Evolutionary conservation across 2,113 vertebrate genomes (phyloP), one percentile per base, ranked within the genome.

Genomic region (Mungos mungo): DNA sequence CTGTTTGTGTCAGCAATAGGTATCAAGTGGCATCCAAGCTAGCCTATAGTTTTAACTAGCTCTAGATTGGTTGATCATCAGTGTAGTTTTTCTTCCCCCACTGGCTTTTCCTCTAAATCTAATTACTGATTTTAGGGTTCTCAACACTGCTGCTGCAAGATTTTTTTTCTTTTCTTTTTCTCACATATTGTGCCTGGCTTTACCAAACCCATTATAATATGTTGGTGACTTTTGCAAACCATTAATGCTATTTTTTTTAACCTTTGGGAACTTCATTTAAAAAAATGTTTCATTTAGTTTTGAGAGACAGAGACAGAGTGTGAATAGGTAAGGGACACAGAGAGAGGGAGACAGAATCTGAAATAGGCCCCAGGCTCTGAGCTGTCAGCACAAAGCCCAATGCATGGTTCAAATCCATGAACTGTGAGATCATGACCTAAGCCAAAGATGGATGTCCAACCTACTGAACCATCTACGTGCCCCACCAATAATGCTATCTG

Each of bases 51-150:
- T 88, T 93, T 86, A 98, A 97, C 38, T 68, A 88, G 60, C 13
- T 93, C 81, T 92, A 96, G 66, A 82, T 87, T 71, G 88, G n/a
- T 63, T 89, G 82, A 92, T 79, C 27, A 69, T 96, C 88, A 65
- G 47, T 52, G 35, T 72, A 60, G 66, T 79, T 95, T 94, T 69
- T 65, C 79, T 69, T 83, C 41, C 89, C 47, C 79, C 35, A 41
- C 31, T 54, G 33, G 27, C 13, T 93, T 95, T 93, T 92, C 60
- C 63, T 95, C 19, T 77, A 93, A 96, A 94, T 95, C 41, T 93
- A 95, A 97, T 97, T 86, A 92, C 72, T 50, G n/a, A 95, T 96
- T 97, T 96, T 92, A 92, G 84, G 83, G 54, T 86, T 96, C 83
- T 97, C 86, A 80, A 80, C 63, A 80, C 88, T 2, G 3, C 89